Conservation (phyloP, 2,888 invertebrate genomes). For the Pristionchus entomophagus region DNA sequence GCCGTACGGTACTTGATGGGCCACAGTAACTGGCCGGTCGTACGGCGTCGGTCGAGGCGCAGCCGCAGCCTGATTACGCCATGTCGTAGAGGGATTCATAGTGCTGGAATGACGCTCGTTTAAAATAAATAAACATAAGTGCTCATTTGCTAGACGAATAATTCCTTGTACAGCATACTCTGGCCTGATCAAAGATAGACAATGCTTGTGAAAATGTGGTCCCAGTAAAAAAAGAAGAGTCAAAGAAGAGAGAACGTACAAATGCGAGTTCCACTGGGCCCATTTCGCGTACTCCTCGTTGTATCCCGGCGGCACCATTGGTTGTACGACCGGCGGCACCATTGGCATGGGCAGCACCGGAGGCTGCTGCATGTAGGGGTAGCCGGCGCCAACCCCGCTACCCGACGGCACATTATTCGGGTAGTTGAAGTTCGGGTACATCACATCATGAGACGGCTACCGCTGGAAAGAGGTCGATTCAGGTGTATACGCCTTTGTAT, state of each 20-base stretch:
- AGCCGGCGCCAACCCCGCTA: background rate
- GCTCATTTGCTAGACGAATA: too few species aligned
- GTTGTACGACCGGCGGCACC: background rate
- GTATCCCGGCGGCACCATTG: constrained; percentile 17
- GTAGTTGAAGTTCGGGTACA: constrained; percentile 12
- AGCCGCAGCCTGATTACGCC: background rate
- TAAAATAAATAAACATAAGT: too few species aligned
- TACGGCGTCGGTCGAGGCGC: background rate
- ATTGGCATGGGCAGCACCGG: background rate
- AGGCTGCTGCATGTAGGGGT: constrained; percentile 37
- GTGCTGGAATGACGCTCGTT: background rate
- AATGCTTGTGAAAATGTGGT: too few species aligned
- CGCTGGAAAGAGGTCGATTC: background rate
- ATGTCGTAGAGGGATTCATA: background rate
- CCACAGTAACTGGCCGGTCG: background rate
- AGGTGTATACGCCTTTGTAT: background rate
- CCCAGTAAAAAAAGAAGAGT: background rate
- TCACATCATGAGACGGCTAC: background rate
- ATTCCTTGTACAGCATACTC: too few species aligned
- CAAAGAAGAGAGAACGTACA: background rate
- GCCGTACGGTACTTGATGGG: constrained; percentile 24
- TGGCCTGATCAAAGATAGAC: too few species aligned
- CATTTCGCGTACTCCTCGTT: constrained; percentile 12
- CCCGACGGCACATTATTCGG: constrained; percentile 15
- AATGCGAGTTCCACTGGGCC: constrained; percentile 35